A percentile compares a stretch with the other conserved stretches of the same genome.
These are phyloP conservation scores for Scaptomyza hsui DNA, from an alignment of 1,140 invertebrate genomes.

Conservation along the genomic window DNA sequence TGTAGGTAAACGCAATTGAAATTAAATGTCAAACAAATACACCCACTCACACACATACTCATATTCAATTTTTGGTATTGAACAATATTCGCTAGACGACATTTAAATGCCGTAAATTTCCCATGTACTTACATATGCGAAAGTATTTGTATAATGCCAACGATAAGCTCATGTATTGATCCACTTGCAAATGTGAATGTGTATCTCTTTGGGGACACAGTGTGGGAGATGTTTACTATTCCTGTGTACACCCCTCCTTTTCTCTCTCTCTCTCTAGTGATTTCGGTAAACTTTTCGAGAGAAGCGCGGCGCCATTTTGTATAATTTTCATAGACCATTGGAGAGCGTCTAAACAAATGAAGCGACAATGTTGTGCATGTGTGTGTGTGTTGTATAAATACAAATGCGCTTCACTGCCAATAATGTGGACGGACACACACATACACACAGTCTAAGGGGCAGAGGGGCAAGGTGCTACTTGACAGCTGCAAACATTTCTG, in stretches of 20 bases:
- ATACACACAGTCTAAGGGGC: constrained; percentile 20
- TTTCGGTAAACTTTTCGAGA: constrained; percentile 55
- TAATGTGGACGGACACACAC: constrained; percentile 23
- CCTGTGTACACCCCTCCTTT: neutral
- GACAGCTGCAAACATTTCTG: constrained; percentile 42
- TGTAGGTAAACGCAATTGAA: constrained; percentile 78
- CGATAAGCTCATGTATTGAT: constrained; percentile 79
- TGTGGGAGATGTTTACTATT: constrained; percentile 18
- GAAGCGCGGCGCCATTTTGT: constrained; percentile 64
- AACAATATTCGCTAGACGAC: constrained; percentile 41
- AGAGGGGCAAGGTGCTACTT: constrained; percentile 13
- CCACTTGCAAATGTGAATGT: constrained; percentile 44
- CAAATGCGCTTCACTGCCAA: constrained; percentile 37
- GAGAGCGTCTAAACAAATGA: constrained; percentile 77
- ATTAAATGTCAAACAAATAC: constrained; percentile 72
- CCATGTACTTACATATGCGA: constrained; percentile 62
- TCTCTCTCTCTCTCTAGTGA: constrained; percentile 4
- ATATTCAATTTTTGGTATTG: neutral
- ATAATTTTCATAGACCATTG: constrained; percentile 75
- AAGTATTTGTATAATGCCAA: constrained; percentile 78
- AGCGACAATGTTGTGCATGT: constrained; percentile 9
- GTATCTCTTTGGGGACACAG: neutral
- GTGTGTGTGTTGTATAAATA: constrained; percentile 42
- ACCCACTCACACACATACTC: constrained; percentile 22
- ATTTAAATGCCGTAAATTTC: constrained; percentile 73